Percentiles rank a stretch among this genome's conserved stretches.
These are phyloP conservation scores for Sphaerophoria taeniata DNA, from an alignment of 2,888 invertebrate genomes.

Conservation along the genomic window DNA sequence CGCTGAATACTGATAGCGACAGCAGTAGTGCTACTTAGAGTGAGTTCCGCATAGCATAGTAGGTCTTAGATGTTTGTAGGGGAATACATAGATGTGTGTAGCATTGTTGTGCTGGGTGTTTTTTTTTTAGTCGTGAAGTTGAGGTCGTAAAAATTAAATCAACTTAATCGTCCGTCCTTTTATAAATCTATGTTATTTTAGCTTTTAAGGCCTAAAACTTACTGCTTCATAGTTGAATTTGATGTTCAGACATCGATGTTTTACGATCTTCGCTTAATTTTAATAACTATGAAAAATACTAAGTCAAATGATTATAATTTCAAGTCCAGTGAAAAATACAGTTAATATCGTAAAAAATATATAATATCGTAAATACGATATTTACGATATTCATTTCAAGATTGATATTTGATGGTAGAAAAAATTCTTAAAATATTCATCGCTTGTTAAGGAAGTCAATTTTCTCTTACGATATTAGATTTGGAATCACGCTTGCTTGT, in stretches of 20 bases:
- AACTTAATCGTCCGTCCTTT: conserved; percentile 31
- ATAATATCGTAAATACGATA: neutral
- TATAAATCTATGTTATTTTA: neutral
- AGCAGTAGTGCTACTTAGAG: conserved; percentile 66
- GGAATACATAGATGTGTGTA: neutral
- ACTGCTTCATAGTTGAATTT: too few species aligned
- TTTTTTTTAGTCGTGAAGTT: conserved; percentile 47
- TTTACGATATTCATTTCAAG: neutral
- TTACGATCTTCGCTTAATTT: too few species aligned
- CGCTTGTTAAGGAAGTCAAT: too few species aligned
- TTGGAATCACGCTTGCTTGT: too few species aligned
- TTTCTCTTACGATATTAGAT: too few species aligned
- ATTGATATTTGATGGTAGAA: neutral
- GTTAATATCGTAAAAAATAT: neutral
- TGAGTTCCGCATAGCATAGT: conserved; percentile 47
- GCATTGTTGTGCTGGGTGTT: conserved; percentile 17
- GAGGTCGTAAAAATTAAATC: neutral
- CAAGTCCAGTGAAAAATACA: too few species aligned
- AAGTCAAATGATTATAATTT: neutral
- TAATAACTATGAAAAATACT: neutral
- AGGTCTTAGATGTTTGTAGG: conserved; percentile 44
- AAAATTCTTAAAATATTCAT: too few species aligned
- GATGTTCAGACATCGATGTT: too few species aligned
- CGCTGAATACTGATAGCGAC: conserved; percentile 79
- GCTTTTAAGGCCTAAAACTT: neutral